Conservation (phyloP, 2,113 vertebrate species). For the Melanocharis versteri region DNA sequence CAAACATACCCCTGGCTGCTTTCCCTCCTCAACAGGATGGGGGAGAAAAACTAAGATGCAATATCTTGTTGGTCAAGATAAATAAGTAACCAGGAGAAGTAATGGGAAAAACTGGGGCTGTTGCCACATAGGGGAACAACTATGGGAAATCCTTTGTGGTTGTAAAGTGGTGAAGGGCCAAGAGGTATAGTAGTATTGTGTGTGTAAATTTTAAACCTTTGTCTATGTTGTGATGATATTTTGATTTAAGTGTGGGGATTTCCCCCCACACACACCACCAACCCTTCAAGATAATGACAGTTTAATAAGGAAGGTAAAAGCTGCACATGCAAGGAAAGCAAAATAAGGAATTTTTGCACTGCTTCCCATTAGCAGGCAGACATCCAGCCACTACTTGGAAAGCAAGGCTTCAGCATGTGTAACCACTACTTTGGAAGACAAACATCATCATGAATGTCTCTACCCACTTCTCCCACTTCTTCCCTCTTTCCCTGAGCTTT, state of each 20-base stretch:
- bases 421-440: neutral
- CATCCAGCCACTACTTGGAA: neutral
- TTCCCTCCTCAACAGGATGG: neutral
- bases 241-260: neutral
- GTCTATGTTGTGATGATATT: neutral
- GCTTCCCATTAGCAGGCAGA: neutral
- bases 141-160: neutral
- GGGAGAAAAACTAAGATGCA: neutral
- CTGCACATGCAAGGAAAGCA: neutral
- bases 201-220: neutral
- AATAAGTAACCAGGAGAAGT: neutral
- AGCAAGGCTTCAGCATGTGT: neutral
- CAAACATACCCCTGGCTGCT: neutral
- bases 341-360: neutral
- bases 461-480: too few relatives aligned
- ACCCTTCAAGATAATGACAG: neutral
- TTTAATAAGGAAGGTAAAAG: neutral
- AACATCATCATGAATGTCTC: neutral
- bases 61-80: neutral
- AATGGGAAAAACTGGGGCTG: neutral
- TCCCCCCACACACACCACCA: fast-evolving
- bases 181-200: neutral
- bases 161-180: neutral
- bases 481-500: neutral
- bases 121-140: neutral